Evolutionary conservation across 92 coral and sea anemone genomes (phyloP), one percentile per base, ranked within the genome.

Genomic region (Isaurus tuberculatus): DNA sequence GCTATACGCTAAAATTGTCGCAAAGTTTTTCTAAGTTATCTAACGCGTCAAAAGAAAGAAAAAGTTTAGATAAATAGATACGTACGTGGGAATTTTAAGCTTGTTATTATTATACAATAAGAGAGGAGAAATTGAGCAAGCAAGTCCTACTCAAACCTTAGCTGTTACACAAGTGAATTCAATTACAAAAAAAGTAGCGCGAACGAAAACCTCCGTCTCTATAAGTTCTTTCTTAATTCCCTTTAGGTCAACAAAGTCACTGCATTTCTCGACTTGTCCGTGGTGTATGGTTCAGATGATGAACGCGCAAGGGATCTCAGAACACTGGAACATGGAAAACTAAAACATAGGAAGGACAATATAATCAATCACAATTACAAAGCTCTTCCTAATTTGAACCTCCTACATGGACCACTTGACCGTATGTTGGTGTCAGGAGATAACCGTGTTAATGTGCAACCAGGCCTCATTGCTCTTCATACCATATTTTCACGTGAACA

Each of bases 371-470:
- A 88, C 85, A 97, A 97, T 83, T 80, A 90, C 53, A 92, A 89
- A 68, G 97, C 91, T 83, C 91, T 94, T 22, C 95, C 99, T 5
- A 97, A 97, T 81, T 88, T 97, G 30, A 97, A 97, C 68, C 98
- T 97, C 22, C 95, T 97, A 15, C 91, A 89, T 15, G 96, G 99
- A 26, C 99, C 99, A 61, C 98, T 98, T 68, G 99, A 97, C 69
- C 95, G 93, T 83, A 88, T 97, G 91, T 84, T 97, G 32, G 93
- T 97, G 14, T 97, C 99, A 20, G 99, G 99, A 13, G 99, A 97
- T 84, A 95, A 95, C 89, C 95, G 99, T 73, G 99, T 97, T 73
- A 97, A 97, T 86, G 99, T 97, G 43, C 99, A 97, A 65, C 99
- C 99, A 25, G 99, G 99, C 72, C 92, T 97, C 29, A 97, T 97